Evolutionary conservation across 37 sponge, comb jelly and placozoan species (phyloP), one percentile per base, ranked within the genome.

Genomic region (Spongilla lacustris): DNA sequence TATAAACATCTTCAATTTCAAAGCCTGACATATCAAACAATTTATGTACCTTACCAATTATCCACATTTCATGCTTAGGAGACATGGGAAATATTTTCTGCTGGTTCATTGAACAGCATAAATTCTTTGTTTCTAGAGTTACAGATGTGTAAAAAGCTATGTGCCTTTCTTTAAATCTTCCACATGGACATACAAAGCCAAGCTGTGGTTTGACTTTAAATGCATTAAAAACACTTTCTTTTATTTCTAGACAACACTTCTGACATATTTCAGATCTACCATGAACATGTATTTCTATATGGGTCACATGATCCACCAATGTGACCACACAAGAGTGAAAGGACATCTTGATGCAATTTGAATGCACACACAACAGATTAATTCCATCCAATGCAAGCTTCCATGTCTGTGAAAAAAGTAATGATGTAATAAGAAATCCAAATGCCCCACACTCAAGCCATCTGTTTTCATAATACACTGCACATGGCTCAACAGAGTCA

Each of bases 241-340:
- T 19, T 58, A 58, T 58, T 72, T 33, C 21, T 17, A 12, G 31
- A 72, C 73, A 72, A 13, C 31, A 72, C 10, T 72, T 29, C 29
- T 32, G 25, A 72, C 31, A 72, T 33, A 32, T 72, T 9, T 72
- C 29, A 33, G 31, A 11, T 33, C 17, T 72, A 72, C 31, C 73
- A 75, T 75, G 35, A 36, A 75, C 76, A 11, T 32, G 71, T 34
- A 72, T 71, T 27, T 37, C 4, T 1, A 82, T n/a, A 72, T n/a
- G 27, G 38, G 48, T 71, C 27, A 72, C 30, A 19, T 27, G 29
- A 58, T 58, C 58, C 14, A 58, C 58, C 58, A 58, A 58, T 58
- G 58, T 58, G 58, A 58, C 58, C 58, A 58, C 0, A 58, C 58
- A 58, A 1, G 58, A 58, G 11, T 58, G 58, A 58, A 58, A 58